Base-by-base conservation (phyloP, 2,113 vertebrate species). In the Todiramphus saurophagus region DNA sequence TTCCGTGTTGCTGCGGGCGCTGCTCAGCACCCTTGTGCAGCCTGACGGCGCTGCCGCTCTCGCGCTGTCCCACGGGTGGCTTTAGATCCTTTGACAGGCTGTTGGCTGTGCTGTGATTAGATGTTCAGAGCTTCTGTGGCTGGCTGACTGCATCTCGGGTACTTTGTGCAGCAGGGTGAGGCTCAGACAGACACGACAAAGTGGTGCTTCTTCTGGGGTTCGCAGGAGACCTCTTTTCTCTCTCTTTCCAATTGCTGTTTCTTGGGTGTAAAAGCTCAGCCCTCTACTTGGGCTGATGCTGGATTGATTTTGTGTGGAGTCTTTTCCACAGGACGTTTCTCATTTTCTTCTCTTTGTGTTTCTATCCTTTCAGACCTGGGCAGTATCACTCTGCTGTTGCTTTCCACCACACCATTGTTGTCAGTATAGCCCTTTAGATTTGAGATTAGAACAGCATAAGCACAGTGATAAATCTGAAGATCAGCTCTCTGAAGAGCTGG, bases 21-120 rank as follows among this genome's bases (percentile, higher is more conserved):
- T 46, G 44, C 44, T 46, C 44, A 46, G 44, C 44, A 17, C 44
- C 44, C 44, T 18, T 16, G 44, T 17, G 44, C 44, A 46, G 44
- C 44, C 44, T 8, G 44, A 13, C 14, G 44, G 16, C 16, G 18
- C 15, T 18, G 18, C 16, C 14, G 16, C 44, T 46, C 44, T 46
- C 44, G 17, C 6, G 44, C 44, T 46, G 44, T 16, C 44, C 44
- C 44, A 16, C 44, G 18, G 16, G 44, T 16, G 44, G 44, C 16
- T 46, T 78, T 31, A 21, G 43, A 28, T 58, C 33, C 0, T 12
- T 19, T 1, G 0, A 0, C 6, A 58, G 28, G 3, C 63, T n/a
- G 0, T 1, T 37, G 75, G 14, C 59, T 16, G 43, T 16, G 43
- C 43, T 7, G 17, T 20, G 19, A 7, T 8, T 16, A 48, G 46